These are phyloP conservation scores for Chymomyza caudatula DNA, from an alignment of 2,888 invertebrate genomes.

Conservation along the genomic window DNA sequence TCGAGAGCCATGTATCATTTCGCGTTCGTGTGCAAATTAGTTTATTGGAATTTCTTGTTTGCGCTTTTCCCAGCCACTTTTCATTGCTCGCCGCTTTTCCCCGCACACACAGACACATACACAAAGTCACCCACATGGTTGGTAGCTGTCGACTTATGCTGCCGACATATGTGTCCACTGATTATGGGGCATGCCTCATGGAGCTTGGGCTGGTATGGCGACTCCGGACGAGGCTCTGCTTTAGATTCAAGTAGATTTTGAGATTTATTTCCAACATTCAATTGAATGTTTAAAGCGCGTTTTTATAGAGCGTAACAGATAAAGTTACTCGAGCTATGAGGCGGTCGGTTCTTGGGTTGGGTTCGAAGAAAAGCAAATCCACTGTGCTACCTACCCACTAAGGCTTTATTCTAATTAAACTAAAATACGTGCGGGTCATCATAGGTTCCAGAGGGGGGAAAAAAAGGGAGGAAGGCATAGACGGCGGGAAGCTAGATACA, in stretches of 20 bases:
- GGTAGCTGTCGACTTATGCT: not conserved
- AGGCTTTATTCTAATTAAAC: too few species aligned
- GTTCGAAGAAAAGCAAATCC: too few species aligned
- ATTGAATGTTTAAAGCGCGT: not conserved
- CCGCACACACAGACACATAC: not conserved
- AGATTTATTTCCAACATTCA: not conserved
- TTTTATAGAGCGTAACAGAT: too few species aligned
- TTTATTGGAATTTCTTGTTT: slow-evolving; percentile 74
- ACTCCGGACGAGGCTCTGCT: not conserved
- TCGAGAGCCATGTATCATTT: not conserved
- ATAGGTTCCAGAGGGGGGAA: too few species aligned
- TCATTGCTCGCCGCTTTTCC: not conserved
- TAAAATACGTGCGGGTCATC: too few species aligned
- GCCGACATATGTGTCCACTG: slow-evolving; percentile 49
- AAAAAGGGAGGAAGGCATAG: too few species aligned
- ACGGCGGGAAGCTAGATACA: too few species aligned
- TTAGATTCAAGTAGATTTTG: not conserved
- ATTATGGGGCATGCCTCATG: slow-evolving; percentile 8
- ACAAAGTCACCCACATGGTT: slow-evolving; percentile 18
- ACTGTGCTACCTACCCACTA: too few species aligned
- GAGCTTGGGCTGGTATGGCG: too few species aligned
- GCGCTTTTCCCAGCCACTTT: slow-evolving; percentile 34
- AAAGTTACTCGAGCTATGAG: too few species aligned
- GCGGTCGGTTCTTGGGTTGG: too few species aligned
- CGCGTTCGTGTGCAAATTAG: slow-evolving; percentile 74